Conservation (phyloP, 1,140 invertebrate genomes). For the Bursaphelenchus mucronatus region DNA sequence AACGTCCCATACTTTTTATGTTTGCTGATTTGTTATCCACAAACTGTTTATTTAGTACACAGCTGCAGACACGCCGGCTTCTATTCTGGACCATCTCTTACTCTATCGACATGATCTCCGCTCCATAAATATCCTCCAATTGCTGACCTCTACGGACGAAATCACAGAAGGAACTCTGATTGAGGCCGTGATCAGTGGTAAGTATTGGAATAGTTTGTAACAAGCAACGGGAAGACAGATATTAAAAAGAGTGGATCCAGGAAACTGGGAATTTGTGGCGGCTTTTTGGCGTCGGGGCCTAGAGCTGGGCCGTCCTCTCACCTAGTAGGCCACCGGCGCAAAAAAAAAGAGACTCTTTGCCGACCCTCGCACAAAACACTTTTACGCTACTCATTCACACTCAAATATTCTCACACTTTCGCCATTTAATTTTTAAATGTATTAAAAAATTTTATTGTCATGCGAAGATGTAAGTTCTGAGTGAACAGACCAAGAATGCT, state of each 20-base stretch:
- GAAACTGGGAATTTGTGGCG: neutral
- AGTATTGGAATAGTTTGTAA: constrained; percentile 33
- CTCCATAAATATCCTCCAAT: constrained; percentile 58
- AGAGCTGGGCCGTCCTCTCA: neutral
- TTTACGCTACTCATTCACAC: no score
- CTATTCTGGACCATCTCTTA: constrained; percentile 44
- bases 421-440: no score
- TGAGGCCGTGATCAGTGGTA: constrained; percentile 56
- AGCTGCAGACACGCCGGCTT: no score
- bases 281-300: neutral
- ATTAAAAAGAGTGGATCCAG: neutral
- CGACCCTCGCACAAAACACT: no score
- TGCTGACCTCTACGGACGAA: constrained; percentile 47
- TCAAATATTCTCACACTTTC: no score
- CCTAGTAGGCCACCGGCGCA: no score
- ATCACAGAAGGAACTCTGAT: constrained; percentile 54
- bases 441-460: no score
- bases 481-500: no score
- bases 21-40: constrained; percentile 29
- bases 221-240: neutral
- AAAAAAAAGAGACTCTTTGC: no score
- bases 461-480: no score
- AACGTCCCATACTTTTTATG: constrained; percentile 42
- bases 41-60: no score
- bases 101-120: constrained; percentile 59